These are phyloP conservation scores for Harmothoe impar DNA, from an alignment of 2,888 invertebrate genomes.

Conservation along the genomic window DNA sequence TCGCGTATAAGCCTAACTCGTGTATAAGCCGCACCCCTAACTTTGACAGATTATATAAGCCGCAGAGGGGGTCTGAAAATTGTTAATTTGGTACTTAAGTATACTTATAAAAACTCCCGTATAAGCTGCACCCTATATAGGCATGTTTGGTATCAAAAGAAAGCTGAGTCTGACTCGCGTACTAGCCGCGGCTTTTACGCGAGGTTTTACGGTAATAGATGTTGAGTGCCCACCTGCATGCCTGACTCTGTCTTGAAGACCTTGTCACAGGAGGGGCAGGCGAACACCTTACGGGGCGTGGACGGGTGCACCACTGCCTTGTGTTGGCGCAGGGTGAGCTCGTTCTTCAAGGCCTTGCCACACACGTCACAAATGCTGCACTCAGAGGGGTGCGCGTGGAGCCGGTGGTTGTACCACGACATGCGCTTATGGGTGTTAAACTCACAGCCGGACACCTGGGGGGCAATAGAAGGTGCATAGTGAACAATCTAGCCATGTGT, in stretches of 20 bases:
- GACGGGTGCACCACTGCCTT: slow-evolving; percentile 34
- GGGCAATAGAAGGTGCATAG: neutral
- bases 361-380: slow-evolving; percentile 49
- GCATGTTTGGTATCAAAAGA: no score
- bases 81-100: no score
- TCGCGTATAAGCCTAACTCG: no score
- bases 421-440: slow-evolving; percentile 41
- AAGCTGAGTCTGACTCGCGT: no score
- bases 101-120: no score
- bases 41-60: no score
- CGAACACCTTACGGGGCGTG: slow-evolving; percentile 34
- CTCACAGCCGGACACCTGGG: neutral
- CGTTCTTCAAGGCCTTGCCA: slow-evolving; percentile 53
- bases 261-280: slow-evolving; percentile 40
- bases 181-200: no score
- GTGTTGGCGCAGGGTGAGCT: slow-evolving; percentile 39
- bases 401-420: slow-evolving; percentile 44
- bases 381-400: slow-evolving; percentile 39
- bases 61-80: no score
- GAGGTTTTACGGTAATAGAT: no score
- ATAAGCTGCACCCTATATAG: no score
- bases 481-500: neutral
- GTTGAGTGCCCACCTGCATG: slow-evolving; percentile 30
- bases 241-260: slow-evolving; percentile 38
- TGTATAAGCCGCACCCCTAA: no score